Evolutionary conservation across 2,797 vertebrate species (phyloP), one percentile per base, ranked within the genome.

Genomic region (Distichodus sexfasciatus): DNA sequence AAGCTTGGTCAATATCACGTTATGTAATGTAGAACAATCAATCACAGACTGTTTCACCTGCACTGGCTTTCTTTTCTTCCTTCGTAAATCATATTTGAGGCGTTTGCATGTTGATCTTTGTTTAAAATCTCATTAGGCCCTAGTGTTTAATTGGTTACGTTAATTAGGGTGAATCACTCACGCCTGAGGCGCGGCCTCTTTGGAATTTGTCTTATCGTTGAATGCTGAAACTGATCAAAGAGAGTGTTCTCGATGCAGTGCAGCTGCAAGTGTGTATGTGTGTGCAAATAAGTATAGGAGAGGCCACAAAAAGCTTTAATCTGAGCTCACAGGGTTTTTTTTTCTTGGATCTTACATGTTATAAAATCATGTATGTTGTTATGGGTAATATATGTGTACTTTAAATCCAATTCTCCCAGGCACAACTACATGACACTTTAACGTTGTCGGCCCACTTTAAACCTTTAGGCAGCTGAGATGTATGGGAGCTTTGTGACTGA

Each of bases 271-370:
- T 48, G 65, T 38, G 35, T 46, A 44, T 33, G n/a, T 60, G 44
- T 43, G 19, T 33, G 33, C 4, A 12, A 58, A 15, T 23, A 41
- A 73, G 46, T 33, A 54, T 24, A 66, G 57, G 46, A 71, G 48
- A 51, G 54, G 10, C 43, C 33, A 14, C 67, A 71, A 41, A 46
- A 68, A 21, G 31, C 47, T 75, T 69, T 65, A 54, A 69, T 60
- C 48, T 60, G 21, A 53, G 50, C 50, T 67, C 6, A n/a, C n/a
- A 6, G 23, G 8, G 4, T 21, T 9, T 17, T 55, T 47, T 43
- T 48, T 23, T 68, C 64, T 48, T 35, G 35, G 23, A 31, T 59
- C 43, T 36, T 4, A 11, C 31, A 12, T 8, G 1, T 47, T 51
- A 62, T 38, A 51, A 66, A 26, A 63, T 40, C n/a, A 15, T 36